Evolutionary conservation across 2,797 vertebrate genomes (phyloP), one percentile per base, ranked within the genome.

Genomic region (Enteromius mattozi): DNA sequence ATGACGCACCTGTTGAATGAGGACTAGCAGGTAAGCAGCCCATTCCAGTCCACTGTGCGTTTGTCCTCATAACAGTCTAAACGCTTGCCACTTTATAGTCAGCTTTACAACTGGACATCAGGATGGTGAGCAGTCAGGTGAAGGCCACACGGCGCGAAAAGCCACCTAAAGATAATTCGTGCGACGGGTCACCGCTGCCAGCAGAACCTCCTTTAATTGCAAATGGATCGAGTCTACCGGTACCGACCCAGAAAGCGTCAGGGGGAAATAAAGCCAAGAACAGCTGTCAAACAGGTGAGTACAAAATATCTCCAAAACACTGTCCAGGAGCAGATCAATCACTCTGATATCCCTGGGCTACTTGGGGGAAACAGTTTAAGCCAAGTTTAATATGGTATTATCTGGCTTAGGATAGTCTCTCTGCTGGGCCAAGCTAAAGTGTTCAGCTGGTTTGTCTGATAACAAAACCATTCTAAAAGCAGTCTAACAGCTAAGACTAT

Each of bases 251-350:
- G 27, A 81, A 66, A 42, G 12, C 12, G 0, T 27, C 61, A 27
- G n/a, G n/a, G 49, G 14, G 77, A 0, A 33, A 30, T 17, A 42
- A 68, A 24, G 17, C 4, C 13, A 27, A 37, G 61, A 66, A 21
- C 47, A 69, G 24, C 63, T 9, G 42, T 2, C 59, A 24, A 69
- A 76, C 24, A 86, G 88, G 88, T 88, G 51, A 19, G 81, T 35
- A 80, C n/a, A 65, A 40, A n/a, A 40, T 10, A 21, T 30, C n/a
- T 35, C 8, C 2, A 33, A 3, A 35, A 33, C 45, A 9, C 13
- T 66, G 33, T 75, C 6, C 27, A 35, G 21, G 5, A 47, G 54
- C 4, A 56, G 5, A 54, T 13, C 0, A 10, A 45, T n/a, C 27
- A 2, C 3, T 19, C 3, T 16, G 63, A n/a, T 33, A 54, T 19